Conservation (phyloP, 1,140 invertebrate genomes). For the Neotoxoptera formosana region DNA sequence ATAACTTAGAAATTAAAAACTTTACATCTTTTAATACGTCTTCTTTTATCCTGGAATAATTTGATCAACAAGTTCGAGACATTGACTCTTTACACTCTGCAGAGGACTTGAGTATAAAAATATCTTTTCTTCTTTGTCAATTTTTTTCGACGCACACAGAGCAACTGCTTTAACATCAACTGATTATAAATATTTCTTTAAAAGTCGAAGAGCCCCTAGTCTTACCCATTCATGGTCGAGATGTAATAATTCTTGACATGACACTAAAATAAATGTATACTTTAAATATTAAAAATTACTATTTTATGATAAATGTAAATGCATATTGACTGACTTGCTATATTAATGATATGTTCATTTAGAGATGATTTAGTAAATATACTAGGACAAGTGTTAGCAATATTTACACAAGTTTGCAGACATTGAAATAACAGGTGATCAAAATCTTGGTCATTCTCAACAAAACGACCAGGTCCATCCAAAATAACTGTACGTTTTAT, state of each 20-base stretch:
- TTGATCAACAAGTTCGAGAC: slow-evolving; percentile 61
- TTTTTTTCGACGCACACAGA: slow-evolving; percentile 38
- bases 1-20: not conserved
- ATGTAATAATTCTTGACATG: slow-evolving; percentile 68
- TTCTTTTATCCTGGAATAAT: slow-evolving; percentile 65
- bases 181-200: slow-evolving; percentile 74
- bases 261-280: slow-evolving; percentile 62
- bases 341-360: slow-evolving; percentile 63
- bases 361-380: slow-evolving; percentile 67
- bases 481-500: slow-evolving; percentile 62
- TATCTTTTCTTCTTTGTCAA: slow-evolving; percentile 34
- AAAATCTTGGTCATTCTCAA: slow-evolving; percentile 63
- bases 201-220: slow-evolving; percentile 75
- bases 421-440: slow-evolving; percentile 78
- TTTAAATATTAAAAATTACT: not conserved
- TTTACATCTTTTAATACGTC: slow-evolving; percentile 63
- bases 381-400: slow-evolving; percentile 67
- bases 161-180: slow-evolving; percentile 71
- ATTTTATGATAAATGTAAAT: not conserved
- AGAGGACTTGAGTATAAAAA: slow-evolving; percentile 40
- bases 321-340: slow-evolving; percentile 66
- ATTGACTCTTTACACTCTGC: slow-evolving; percentile 59
- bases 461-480: slow-evolving; percentile 64
- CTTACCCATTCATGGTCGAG: slow-evolving; percentile 80
- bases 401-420: slow-evolving; percentile 72